Base-by-base conservation (phyloP, 2,888 invertebrate species). In the Creontiades dilutus region DNA sequence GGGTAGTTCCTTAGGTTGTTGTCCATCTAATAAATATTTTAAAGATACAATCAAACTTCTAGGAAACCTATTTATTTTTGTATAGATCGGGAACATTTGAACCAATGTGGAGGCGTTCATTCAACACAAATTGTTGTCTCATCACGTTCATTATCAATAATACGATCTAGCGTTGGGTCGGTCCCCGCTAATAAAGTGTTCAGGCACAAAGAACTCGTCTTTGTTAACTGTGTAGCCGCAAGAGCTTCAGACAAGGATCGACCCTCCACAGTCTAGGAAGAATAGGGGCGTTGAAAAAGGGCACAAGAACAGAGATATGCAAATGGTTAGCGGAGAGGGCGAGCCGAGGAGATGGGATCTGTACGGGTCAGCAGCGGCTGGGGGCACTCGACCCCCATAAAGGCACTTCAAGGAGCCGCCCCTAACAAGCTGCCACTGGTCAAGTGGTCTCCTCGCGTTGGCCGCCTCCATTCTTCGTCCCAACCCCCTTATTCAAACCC, bases 391-490 rank as follows among this genome's bases (percentile, higher is more conserved):
- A 82, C 82, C 82, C 82, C 14, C 82, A 82, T 82, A 82, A 82
- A 82, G 82, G 47, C 82, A 52, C 82, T 82, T 82, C 52, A 82
- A 82, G 80, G 37, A 80, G 52, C 82, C 82, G 82, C 82, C 47
- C 47, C 52, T 82, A 82, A 82, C 82, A 82, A 82, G 82, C 82
- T 82, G 19, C 81, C 82, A 47, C 82, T 82, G 82, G 82, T 82
- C 82, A 82, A 82, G 82, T 82, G 82, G 82, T 23, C 52, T 82
- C 52, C 52, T 23, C 47, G 52, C 23, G 48, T 52, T 23, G 11
- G 52, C 52, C 52, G 52, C 52, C 52, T 52, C 52, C 52, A 52
- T 52, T 80, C 46, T 46, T 80, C 28, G 1, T 28, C 23, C 28
- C n/a, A 75, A 27, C 23, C 75, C 75, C 75, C 4, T 75, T 75